Evolutionary conservation across 2,888 invertebrate genomes (phyloP).

Genomic region (Doris montereyensis): DNA sequence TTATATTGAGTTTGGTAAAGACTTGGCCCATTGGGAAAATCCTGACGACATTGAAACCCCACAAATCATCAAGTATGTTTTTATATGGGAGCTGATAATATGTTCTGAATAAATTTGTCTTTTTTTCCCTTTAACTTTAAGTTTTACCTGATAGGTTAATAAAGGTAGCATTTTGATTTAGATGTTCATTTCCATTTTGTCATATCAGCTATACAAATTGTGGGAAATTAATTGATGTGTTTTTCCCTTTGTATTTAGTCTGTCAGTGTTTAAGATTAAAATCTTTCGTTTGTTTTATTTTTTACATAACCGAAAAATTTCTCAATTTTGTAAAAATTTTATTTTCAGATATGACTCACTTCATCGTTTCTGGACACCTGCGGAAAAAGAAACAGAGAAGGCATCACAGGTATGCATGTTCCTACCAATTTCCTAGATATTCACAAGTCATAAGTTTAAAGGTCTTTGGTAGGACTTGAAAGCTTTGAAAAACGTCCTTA

Average conservation of each 20-base stretch:
- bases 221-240: background rate
- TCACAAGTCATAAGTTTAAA: no score
- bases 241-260: background rate
- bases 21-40: slow-evolving; percentile 76
- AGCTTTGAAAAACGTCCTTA: no score
- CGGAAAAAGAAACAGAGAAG: slow-evolving; percentile 47
- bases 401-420: slow-evolving; percentile 45
- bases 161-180: no score
- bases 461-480: no score
- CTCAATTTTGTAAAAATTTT: no score
- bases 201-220: no score
- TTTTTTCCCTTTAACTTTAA: background rate
- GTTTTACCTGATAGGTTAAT: no score
- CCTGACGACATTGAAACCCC: slow-evolving; percentile 72
- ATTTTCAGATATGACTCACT: slow-evolving; percentile 55
- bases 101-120: background rate
- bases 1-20: slow-evolving; percentile 74
- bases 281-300: background rate
- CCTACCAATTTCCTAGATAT: no score
- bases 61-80: slow-evolving; percentile 51
- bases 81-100: background rate
- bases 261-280: background rate
- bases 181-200: no score
- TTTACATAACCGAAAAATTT: no score
- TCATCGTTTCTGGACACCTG: slow-evolving; percentile 55